These are phyloP conservation scores for Gasteruption jaculator DNA, from an alignment of 2,888 invertebrate species.

Conservation along the genomic window DNA sequence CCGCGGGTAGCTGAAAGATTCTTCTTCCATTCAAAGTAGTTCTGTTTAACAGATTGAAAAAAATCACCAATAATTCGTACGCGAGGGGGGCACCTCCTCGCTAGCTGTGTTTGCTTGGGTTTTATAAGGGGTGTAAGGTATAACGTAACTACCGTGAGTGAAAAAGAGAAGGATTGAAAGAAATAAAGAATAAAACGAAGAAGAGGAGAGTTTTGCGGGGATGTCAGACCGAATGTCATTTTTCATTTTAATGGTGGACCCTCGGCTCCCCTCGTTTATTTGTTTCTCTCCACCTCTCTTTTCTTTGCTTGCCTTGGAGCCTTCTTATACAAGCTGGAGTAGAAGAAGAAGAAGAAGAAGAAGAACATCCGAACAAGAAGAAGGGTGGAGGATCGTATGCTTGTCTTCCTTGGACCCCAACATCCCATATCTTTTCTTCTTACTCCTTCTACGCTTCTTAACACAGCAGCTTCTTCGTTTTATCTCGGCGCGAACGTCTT, in stretches of 20 bases:
- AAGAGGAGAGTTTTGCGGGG: conserved; percentile 30
- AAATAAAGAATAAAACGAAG: no score
- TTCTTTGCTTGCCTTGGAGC: no score
- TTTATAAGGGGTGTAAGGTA: conserved; percentile 31
- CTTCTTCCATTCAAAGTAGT: no score
- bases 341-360: no score
- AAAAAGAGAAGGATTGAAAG: conserved; percentile 3
- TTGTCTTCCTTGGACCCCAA: neutral
- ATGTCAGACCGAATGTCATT: conserved; percentile 48
- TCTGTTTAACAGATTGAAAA: conserved; percentile 47
- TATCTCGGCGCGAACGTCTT: conserved; percentile 34
- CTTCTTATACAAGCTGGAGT: no score
- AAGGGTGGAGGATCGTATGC: conserved; percentile 8
- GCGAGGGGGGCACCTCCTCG: conserved; percentile 28
- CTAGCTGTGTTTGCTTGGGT: no score
- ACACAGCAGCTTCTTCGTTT: no score
- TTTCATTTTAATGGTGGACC: conserved; percentile 52
- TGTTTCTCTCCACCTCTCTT: conserved; percentile 34
- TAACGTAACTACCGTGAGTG: conserved; percentile 35
- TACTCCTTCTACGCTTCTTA: neutral
- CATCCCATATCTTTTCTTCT: neutral
- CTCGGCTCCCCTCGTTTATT: conserved; percentile 38
- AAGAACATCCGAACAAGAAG: neutral
- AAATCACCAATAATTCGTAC: conserved; percentile 45
- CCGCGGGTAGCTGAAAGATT: no score